Evolutionary conservation across 2,797 vertebrate genomes (phyloP).

Genomic region (Morus bassanus): DNA sequence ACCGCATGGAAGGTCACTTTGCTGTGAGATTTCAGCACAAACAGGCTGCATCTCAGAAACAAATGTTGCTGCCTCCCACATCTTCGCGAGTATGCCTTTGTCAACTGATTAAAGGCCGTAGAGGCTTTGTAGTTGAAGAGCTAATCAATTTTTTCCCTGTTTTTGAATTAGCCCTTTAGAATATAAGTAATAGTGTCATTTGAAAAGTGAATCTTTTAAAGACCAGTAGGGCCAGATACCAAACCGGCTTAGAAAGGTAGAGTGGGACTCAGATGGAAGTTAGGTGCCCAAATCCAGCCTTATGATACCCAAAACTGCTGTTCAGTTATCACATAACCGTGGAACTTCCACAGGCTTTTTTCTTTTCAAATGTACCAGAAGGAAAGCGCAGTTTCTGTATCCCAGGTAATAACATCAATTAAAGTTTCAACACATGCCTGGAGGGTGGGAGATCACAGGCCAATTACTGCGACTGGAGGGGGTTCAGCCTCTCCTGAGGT

Average conservation of each 20-base stretch:
- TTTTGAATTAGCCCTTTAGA: neutral
- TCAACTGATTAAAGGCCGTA: neutral
- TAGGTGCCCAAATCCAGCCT: neutral
- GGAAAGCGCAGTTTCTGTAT: neutral
- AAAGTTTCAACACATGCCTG: neutral
- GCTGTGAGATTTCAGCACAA: neutral
- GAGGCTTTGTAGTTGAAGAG: neutral
- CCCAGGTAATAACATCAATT: neutral
- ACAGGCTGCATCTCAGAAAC: neutral
- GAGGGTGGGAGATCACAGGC: neutral
- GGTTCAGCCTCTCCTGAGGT: neutral
- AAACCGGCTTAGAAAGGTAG: neutral
- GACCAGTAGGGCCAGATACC: no score
- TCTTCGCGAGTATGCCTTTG: neutral
- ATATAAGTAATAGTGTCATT: neutral
- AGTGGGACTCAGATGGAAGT: neutral
- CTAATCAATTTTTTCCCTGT: neutral
- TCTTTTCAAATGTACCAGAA: neutral
- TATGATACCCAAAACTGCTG: neutral
- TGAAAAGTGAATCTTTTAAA: neutral
- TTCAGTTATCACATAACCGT: neutral
- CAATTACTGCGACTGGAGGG: neutral
- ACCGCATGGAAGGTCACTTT: accelerated
- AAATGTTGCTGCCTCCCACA: neutral
- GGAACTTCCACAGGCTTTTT: neutral